These are phyloP conservation scores for Ispidina picta DNA, from an alignment of 2,797 vertebrate species.

Conservation along the genomic window DNA sequence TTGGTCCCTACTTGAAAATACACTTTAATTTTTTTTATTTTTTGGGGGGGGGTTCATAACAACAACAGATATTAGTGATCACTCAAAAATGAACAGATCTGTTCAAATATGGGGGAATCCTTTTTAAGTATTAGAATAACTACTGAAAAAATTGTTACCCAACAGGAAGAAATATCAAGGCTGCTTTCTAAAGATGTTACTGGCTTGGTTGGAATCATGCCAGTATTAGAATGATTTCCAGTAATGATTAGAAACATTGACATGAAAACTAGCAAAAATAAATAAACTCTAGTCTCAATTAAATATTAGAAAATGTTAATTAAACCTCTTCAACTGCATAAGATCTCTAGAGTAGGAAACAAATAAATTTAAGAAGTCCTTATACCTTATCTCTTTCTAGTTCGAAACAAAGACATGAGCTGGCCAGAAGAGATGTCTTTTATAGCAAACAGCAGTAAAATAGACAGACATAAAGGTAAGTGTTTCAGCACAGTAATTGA, in stretches of 20 bases:
- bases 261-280: constrained; percentile 1
- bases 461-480: constrained; percentile 97
- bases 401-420: constrained; percentile 99
- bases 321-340: background rate
- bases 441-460: constrained; percentile 98
- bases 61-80: background rate
- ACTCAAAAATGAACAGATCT: background rate
- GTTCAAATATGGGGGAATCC: background rate
- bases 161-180: background rate
- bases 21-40: background rate
- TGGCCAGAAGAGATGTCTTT: constrained; percentile 99
- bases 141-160: background rate
- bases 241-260: background rate
- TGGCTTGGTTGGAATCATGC: background rate
- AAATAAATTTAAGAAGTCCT: background rate
- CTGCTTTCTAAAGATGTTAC: background rate
- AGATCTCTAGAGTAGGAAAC: background rate
- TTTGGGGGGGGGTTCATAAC: background rate
- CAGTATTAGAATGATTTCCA: background rate
- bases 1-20: background rate
- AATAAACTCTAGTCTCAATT: background rate
- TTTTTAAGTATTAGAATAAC: background rate
- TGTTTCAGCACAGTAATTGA: background rate
- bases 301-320: background rate
- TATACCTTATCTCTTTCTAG: constrained; percentile 72